Evolutionary conservation across 2,888 invertebrate genomes (phyloP).

Genomic region (Philereme vetulata): DNA sequence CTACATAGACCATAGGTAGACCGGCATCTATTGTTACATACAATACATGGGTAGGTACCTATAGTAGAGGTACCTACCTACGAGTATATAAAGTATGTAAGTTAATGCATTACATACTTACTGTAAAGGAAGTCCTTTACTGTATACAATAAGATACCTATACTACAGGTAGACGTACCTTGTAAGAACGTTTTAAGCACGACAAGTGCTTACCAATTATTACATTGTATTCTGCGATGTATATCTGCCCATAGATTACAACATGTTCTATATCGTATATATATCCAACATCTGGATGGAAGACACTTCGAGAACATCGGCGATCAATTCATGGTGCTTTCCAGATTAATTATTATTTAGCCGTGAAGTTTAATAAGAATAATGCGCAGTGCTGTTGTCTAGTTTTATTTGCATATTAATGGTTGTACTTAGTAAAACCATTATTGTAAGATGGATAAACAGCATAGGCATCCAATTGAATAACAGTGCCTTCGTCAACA

Average conservation of each 20-base stretch:
- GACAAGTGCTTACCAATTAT: constrained; percentile 32
- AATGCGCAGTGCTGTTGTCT: background rate
- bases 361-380: background rate
- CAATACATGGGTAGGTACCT: background rate
- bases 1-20: background rate
- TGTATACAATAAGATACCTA: too few relatives aligned
- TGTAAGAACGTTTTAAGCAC: constrained; percentile 25
- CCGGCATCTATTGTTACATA: background rate
- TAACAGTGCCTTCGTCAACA: constrained; percentile 9
- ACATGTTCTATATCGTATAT: background rate
- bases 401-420: background rate
- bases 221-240: constrained; percentile 29
- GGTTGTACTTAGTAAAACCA: background rate
- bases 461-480: constrained; percentile 3
- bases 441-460: constrained; percentile 9
- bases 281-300: background rate
- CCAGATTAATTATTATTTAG: background rate
- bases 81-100: too few relatives aligned
- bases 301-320: background rate
- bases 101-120: too few relatives aligned
- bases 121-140: too few relatives aligned
- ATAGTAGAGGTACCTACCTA: background rate
- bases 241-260: background rate
- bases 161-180: background rate
- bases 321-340: background rate